Evolutionary conservation across 2,113 vertebrate species (phyloP).

Genomic region (Erpornis zantholeuca): DNA sequence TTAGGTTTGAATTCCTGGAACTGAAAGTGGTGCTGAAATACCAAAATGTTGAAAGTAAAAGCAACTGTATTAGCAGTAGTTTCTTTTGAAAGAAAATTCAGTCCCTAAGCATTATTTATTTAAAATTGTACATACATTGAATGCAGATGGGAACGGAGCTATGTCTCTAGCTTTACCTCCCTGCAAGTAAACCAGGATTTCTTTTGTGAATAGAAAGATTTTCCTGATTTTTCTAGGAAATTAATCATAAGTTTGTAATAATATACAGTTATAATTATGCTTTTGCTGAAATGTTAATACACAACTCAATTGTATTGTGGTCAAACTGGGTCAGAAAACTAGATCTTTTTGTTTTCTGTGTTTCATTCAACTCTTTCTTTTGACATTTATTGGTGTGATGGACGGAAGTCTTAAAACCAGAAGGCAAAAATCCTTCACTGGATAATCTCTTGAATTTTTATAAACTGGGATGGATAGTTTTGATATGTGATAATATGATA

Average conservation of each 20-base stretch:
- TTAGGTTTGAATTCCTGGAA: constrained; percentile 12
- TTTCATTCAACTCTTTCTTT: not conserved
- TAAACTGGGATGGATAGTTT: not conserved
- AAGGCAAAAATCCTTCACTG: not conserved
- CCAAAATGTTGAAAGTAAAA: not conserved
- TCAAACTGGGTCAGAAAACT: not conserved
- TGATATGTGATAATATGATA: not conserved
- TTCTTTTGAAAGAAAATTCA: not conserved
- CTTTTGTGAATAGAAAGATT: not conserved
- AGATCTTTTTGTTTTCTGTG: not conserved
- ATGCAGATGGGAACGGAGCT: not conserved
- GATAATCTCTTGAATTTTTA: not conserved
- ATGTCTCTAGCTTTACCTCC: not conserved
- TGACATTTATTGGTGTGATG: not conserved
- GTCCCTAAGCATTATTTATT: not conserved
- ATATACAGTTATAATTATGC: not conserved
- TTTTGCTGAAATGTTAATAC: not conserved
- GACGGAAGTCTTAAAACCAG: not conserved
- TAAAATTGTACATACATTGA: not conserved
- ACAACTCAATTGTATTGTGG: not conserved
- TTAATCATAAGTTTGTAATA: not conserved
- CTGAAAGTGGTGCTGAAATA: not conserved
- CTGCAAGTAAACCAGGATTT: not conserved
- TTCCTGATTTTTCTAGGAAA: not conserved
- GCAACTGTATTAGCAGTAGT: not conserved